Percentiles rank a stretch among this genome's conserved stretches.
Conservation (phyloP, 1,140 invertebrate genomes). For the Drosophila orena region DNA sequence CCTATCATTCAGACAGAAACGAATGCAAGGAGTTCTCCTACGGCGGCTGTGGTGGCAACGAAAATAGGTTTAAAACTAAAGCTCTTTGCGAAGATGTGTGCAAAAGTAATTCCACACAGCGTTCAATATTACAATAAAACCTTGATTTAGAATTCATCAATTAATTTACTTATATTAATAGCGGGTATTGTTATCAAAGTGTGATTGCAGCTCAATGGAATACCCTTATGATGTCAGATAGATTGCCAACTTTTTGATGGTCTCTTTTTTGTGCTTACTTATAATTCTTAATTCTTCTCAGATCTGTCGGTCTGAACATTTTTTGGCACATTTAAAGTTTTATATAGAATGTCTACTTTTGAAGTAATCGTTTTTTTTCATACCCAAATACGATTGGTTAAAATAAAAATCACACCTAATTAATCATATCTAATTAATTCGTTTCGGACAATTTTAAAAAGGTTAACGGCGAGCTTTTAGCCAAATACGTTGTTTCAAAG, state of each 20-base stretch:
- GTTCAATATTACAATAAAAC: too few relatives aligned
- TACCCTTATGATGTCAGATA: not conserved
- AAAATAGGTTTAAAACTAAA: conserved; percentile 89
- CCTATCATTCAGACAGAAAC: conserved; percentile 89
- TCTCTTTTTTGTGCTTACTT: not conserved
- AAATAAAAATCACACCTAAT: too few relatives aligned
- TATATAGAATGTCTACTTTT: too few relatives aligned
- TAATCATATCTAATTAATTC: not conserved
- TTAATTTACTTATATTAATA: too few relatives aligned
- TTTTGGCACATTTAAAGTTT: too few relatives aligned
- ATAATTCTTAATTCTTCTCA: not conserved
- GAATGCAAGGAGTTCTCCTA: conserved; percentile 91
- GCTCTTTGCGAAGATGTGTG: not conserved
- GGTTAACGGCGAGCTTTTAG: not conserved
- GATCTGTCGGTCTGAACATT: too few relatives aligned
- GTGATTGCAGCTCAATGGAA: not conserved
- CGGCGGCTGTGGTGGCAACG: conserved; percentile 93
- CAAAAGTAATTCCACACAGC: not conserved
- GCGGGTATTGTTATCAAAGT: too few relatives aligned
- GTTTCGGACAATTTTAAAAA: not conserved
- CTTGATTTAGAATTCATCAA: too few relatives aligned
- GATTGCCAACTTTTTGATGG: not conserved
- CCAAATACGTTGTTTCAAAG: too few relatives aligned
- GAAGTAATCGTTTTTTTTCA: too few relatives aligned
- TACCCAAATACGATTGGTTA: too few relatives aligned